Percentiles rank a stretch among this genome's conserved stretches.
Conservation (phyloP, 2,888 invertebrate species). For the Girardia tigrina region DNA sequence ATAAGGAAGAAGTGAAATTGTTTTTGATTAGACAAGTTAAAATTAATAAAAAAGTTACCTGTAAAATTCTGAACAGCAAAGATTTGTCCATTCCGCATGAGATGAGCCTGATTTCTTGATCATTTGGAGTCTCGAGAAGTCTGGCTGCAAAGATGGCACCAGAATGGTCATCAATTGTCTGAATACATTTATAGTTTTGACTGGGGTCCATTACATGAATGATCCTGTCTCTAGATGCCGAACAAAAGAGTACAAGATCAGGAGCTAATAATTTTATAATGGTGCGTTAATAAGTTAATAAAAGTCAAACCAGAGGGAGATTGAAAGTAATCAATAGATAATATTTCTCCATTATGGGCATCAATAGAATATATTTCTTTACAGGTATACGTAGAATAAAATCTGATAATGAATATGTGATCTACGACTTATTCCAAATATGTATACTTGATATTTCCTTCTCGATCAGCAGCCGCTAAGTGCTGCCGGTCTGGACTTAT, state of each 20-base stretch:
- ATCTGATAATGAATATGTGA: too few relatives aligned
- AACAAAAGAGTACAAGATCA: constrained; percentile 60
- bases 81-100: constrained; percentile 91
- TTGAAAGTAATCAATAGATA: constrained; percentile 73
- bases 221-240: constrained; percentile 78
- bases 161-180: constrained; percentile 87
- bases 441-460: constrained; percentile 56
- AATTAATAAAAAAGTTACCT: too few relatives aligned
- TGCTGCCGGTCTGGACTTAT: constrained; percentile 77
- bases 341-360: constrained; percentile 89
- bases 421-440: not conserved
- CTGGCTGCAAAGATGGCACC: constrained; percentile 82
- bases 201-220: constrained; percentile 75
- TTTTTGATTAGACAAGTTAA: too few relatives aligned
- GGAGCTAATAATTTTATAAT: constrained; percentile 6
- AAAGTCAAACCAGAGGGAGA: constrained; percentile 37
- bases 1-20: too few relatives aligned
- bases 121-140: constrained; percentile 56
- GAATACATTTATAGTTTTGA: constrained; percentile 61
- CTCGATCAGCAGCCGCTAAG: constrained; percentile 78
- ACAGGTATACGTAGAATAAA: constrained; percentile 17
- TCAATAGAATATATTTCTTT: constrained; percentile 59
- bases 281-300: not conserved
- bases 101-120: constrained; percentile 64
- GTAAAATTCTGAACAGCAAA: constrained; percentile 62